Percentiles rank a stretch among this genome's conserved stretches.
Conservation (phyloP, 2,797 vertebrate genomes). For the Lagocephalus sceleratus region DNA sequence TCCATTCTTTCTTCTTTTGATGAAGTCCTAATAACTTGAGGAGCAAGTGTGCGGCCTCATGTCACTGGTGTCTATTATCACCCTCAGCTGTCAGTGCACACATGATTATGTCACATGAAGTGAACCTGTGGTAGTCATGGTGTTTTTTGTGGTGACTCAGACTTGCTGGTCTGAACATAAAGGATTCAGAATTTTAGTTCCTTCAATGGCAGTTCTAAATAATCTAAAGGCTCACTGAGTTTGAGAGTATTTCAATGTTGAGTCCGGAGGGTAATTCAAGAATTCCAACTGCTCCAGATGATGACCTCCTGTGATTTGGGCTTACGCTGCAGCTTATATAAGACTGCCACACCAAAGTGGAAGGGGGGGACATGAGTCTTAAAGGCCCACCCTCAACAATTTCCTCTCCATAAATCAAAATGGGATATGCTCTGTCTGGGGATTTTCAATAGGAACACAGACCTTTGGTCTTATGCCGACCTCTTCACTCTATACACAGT, state of each 20-base stretch:
- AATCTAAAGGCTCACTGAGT: constrained; percentile 18
- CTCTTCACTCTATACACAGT: no score
- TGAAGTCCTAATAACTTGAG: constrained; percentile 46
- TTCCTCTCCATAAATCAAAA: constrained; percentile 72
- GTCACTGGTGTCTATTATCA: constrained; percentile 68
- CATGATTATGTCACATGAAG: constrained; percentile 42
- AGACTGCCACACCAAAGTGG: constrained; percentile 45
- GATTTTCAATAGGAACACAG: constrained; percentile 48
- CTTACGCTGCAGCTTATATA: constrained; percentile 57
- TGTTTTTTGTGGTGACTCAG: no score
- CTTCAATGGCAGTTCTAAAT: no score
- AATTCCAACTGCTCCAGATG: constrained; percentile 48
- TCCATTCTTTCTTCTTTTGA: constrained; percentile 3
- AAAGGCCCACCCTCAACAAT: constrained; percentile 67
- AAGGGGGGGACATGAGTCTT: constrained; percentile 49
- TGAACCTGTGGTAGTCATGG: constrained; percentile 6
- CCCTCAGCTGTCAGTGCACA: constrained; percentile 54
- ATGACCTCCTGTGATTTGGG: constrained; percentile 61
- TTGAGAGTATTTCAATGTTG: constrained; percentile 58
- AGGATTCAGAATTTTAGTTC: constrained; percentile 7
- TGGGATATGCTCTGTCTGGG: constrained; percentile 66
- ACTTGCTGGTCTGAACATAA: background rate
- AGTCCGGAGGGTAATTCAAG: constrained; percentile 58
- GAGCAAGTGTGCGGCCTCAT: constrained; percentile 53
- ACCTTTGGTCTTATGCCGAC: constrained; percentile 35